Base-by-base conservation (phyloP, 2,888 invertebrate species). In the Antitype chi region DNA sequence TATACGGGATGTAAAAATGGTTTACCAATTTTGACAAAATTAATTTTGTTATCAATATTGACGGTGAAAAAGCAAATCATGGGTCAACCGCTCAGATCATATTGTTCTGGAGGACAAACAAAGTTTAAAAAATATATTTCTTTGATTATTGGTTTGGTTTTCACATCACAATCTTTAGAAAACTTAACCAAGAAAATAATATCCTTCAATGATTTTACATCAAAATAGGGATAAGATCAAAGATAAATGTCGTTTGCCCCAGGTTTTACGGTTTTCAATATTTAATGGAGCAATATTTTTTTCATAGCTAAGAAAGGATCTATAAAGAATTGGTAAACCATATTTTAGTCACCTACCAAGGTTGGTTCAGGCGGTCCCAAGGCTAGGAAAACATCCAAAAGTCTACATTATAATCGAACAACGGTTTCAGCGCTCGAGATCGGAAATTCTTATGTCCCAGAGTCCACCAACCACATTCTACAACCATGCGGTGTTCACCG, bases 401-500 rank as follows among this genome's bases (percentile, higher is more conserved):
- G 53, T 72, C 85, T 85, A 87, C 87, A 86, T 68, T 76, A 76
- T 82, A 87, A 79, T 79, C 77, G 82, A 86, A 82, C 85, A 77
- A 85, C 85, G 79, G 85, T 95, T 95, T 89, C 96, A 96, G 96
- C 93, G 95, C 74, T 95, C 96, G 87, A 93, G 94, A 80, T 95
- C 96, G 85, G 96, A 96, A 89, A 91, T 93, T 85, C 91, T 94
- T 86, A 94, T 95, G 95, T 95, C 95, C 72, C 94, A 94, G 90
- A 94, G 94, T 80, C 96, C 96, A 59, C 94, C 95, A 11, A 87
- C 80, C 80, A 91, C 92, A 8, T 89, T 93, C 88, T 92, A 91
- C 89, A 87, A 85, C 17, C 84, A 84, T 78, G 84, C 60, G 57
- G 82, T 88, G 53, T 81, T 87, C 84, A 74, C 87, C 78, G 89